Conservation (phyloP, 2,888 invertebrate species). For the Monoplex corrugatus region DNA sequence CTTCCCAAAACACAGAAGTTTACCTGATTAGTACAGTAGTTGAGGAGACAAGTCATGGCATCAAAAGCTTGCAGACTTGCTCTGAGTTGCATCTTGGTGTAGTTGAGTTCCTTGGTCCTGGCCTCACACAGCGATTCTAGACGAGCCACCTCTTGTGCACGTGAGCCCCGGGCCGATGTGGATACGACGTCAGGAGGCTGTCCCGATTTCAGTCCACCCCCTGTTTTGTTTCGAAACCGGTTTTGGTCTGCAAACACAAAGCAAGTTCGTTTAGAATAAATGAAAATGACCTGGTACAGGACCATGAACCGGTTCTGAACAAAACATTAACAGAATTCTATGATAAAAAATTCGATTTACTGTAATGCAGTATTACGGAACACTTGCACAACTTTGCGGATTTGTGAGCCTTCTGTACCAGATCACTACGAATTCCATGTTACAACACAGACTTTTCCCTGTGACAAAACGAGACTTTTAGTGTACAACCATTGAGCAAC, state of each 20-base stretch:
- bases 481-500: no score
- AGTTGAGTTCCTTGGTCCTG: conserved; percentile 81
- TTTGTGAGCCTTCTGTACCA: no score
- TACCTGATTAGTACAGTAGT: conserved; percentile 88
- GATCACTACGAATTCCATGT: no score
- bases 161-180: conserved; percentile 50
- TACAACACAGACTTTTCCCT: no score
- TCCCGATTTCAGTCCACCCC: conserved; percentile 55
- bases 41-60: conserved; percentile 91
- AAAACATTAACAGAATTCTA: no score
- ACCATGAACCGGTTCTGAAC: no score
- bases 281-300: not conserved
- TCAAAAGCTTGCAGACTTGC: conserved; percentile 88
- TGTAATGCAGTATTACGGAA: no score
- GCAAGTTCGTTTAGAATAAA: no score
- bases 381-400: no score
- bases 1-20: conserved; percentile 52
- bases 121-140: conserved; percentile 81
- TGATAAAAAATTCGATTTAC: no score
- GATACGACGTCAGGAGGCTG: conserved; percentile 60
- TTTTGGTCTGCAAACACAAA: conserved; percentile 66
- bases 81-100: conserved; percentile 80
- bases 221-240: conserved; percentile 67
- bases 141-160: conserved; percentile 71
- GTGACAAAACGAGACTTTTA: no score